A percentile compares a stretch with the other conserved stretches of the same genome.
phyloP scores from a whole-genome alignment of 2,888 invertebrate genomes.

The Dione vanillae region DNA sequence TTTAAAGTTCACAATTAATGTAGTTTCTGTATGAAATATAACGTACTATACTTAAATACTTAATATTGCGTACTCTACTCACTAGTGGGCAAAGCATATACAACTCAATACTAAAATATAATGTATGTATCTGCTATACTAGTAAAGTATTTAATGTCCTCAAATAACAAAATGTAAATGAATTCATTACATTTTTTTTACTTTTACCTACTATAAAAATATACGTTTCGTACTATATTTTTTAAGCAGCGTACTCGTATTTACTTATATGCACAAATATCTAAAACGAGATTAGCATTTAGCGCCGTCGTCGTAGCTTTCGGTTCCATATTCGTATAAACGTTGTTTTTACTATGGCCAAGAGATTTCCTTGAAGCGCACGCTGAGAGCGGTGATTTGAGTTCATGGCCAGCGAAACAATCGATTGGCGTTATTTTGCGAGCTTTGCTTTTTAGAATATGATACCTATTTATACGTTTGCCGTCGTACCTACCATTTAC shows the following conservation, averaged over 20 bases:
- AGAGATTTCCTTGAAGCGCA: slow-evolving; percentile 59
- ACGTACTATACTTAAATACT: neutral
- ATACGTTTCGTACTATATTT: slow-evolving; percentile 15
- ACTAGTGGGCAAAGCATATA: neutral
- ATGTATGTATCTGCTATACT: neutral
- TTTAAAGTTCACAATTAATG: neutral
- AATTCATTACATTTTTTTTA: neutral
- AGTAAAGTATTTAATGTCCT: neutral
- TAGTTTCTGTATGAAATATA: neutral
- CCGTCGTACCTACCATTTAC: no score
- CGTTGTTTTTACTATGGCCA: slow-evolving; percentile 39
- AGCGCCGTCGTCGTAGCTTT: slow-evolving; percentile 39
- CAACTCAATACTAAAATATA: neutral
- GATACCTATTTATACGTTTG: slow-evolving; percentile 47
- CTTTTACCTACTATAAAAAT: neutral
- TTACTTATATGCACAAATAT: slow-evolving; percentile 19
- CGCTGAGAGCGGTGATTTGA: slow-evolving; percentile 59
- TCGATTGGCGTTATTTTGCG: slow-evolving; percentile 69
- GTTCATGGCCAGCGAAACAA: slow-evolving; percentile 78
- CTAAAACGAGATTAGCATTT: slow-evolving; percentile 30
- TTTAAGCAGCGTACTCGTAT: slow-evolving; percentile 35
- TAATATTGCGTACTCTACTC: neutral
- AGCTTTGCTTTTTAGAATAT: slow-evolving; percentile 46
- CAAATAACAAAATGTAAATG: neutral
- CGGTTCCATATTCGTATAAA: slow-evolving; percentile 38